Base-by-base conservation (phyloP, 1,140 invertebrate species). In the Battus philenor region DNA sequence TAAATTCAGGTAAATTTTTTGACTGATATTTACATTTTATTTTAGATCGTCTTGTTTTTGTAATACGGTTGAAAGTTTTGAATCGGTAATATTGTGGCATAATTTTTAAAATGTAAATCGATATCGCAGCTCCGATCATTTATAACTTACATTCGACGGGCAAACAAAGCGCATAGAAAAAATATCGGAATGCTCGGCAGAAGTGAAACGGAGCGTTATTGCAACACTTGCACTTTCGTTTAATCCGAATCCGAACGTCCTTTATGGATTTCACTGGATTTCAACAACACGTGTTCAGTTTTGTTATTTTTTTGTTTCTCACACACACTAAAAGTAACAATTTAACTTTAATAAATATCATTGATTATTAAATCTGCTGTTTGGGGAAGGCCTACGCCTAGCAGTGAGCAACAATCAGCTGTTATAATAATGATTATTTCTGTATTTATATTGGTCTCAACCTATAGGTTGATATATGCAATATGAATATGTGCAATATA, bases 151-250 rank as follows among this genome's bases (percentile, higher is more conserved):
- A 58, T 74, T 59, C 61, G 77, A 72, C 66, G 63, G 64, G 54
- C 71, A 69, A 79, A 82, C 76, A 84, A 84, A 76, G 54, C 59
- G 59, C 39, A 17, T 12, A 44, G 44, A 66, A 50, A 73, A 79
- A 78, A 60, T 63, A 45, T 50, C 47, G 69, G 75, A 78, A 74
- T 9, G 52, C 45, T 64, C 69, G 46, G 56, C 54, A 66, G 52
- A 41, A 61, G 63, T 59, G 63, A 74, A 77, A 77, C 73, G 60
- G 76, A 78, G 69, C 76, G 74, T 79, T 80, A 74, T 80, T 69
- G 76, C 63, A 72, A 84, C 80, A 84, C 80, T 84, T 84, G 80
- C 80, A 80, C 76, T 84, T 82, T 84, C 73, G 47, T 58, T 66
- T 16, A 29, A 30, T 32, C 32, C 12, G 29, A 11, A 5, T 13